phyloP scores from a whole-genome alignment of 2,797 vertebrate genomes.

The Poecilia velifera region DNA sequence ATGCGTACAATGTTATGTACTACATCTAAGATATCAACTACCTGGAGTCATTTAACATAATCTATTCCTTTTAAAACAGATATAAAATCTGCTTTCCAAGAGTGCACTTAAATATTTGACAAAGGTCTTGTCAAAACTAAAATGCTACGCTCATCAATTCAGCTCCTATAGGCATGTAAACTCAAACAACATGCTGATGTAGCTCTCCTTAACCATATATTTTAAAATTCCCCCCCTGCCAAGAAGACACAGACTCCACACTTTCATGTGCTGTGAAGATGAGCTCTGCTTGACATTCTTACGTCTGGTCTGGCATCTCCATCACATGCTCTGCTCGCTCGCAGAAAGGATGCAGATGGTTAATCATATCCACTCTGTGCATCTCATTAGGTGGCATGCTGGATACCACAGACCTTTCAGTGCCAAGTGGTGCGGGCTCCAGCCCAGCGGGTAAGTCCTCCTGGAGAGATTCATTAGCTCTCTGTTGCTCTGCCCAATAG shows the following conservation, averaged over 20 bases:
- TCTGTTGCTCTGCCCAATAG: constrained; percentile 72
- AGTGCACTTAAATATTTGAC: constrained; percentile 20
- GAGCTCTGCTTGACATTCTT: constrained; percentile 65
- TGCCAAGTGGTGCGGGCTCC: constrained; percentile 90
- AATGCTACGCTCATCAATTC: constrained; percentile 17
- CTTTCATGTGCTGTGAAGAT: constrained; percentile 45
- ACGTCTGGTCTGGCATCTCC: constrained; percentile 63
- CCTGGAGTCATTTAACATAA: not conserved
- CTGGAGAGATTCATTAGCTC: constrained; percentile 74
- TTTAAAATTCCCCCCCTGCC: constrained; percentile 28
- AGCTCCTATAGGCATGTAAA: constrained; percentile 18
- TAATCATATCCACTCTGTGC: constrained; percentile 77
- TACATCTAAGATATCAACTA: not conserved
- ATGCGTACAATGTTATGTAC: not conserved
- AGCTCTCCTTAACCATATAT: constrained; percentile 34
- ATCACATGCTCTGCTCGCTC: constrained; percentile 63
- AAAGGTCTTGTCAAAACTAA: constrained; percentile 13
- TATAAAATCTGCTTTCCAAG: constrained; percentile 12
- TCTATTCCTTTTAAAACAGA: not conserved
- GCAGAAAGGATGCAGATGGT: constrained; percentile 77
- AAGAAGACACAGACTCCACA: constrained; percentile 30
- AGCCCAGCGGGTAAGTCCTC: constrained; percentile 89
- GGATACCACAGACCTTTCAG: constrained; percentile 87
- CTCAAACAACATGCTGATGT: constrained; percentile 28
- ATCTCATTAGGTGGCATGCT: constrained; percentile 89